These are phyloP conservation scores for Eupleurogrammus muticus DNA, from an alignment of 2,797 vertebrate species.

Conservation along the genomic window DNA sequence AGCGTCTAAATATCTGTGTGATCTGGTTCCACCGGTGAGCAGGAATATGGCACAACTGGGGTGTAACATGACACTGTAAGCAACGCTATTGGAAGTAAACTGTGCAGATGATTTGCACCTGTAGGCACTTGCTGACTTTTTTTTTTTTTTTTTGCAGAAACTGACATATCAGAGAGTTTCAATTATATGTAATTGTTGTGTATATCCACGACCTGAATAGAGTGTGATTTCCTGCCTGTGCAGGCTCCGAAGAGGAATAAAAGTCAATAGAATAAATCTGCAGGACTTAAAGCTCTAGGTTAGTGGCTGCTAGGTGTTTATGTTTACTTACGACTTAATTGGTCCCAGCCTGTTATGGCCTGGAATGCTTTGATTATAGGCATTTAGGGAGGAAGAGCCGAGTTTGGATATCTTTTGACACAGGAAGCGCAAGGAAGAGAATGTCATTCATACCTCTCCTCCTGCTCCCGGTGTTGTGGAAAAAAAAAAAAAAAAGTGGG, in stretches of 20 bases:
- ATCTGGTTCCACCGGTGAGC: conserved; percentile 19
- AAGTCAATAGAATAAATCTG: conserved; percentile 55
- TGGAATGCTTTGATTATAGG: conserved; percentile 82
- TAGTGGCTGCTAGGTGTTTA: conserved; percentile 66
- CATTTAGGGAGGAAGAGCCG: conserved; percentile 73
- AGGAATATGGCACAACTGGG: conserved; percentile 30
- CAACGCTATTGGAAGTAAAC: conserved; percentile 12
- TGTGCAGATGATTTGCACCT: conserved; percentile 30
- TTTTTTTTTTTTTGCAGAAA: conserved; percentile 1
- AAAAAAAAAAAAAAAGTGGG: neutral
- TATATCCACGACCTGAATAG: conserved; percentile 42
- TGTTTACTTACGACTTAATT: conserved; percentile 83
- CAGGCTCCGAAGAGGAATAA: conserved; percentile 54
- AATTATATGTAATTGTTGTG: conserved; percentile 48
- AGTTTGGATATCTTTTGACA: conserved; percentile 80
- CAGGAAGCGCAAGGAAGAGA: conserved; percentile 72
- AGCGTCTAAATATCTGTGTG: neutral
- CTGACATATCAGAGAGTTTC: conserved; percentile 20
- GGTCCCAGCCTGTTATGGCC: conserved; percentile 68
- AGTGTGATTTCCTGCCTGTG: conserved; percentile 52
- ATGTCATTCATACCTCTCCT: conserved; percentile 67
- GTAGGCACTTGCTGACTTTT: conserved; percentile 38
- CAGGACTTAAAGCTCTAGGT: conserved; percentile 46
- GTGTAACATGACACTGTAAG: conserved; percentile 16
- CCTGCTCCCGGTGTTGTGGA: conserved; percentile 38